A percentile compares a stretch with the other conserved stretches of the same genome.
Conservation (phyloP, 2,888 invertebrate species). For the Panopea generosa region DNA sequence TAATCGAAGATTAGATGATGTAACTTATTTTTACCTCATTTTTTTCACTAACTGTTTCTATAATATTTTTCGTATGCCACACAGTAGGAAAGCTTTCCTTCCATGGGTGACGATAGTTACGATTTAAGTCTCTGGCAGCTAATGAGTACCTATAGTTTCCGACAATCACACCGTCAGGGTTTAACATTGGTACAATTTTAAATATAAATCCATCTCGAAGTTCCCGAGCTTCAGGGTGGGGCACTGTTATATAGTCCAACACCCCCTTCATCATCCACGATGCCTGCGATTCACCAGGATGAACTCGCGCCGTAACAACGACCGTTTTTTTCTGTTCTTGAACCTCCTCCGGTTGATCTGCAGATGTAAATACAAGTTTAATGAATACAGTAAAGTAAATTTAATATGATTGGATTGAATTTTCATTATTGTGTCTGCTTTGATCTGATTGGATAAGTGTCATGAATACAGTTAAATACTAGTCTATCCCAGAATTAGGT, state of each 20-base stretch:
- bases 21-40: slow-evolving; percentile 78
- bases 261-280: slow-evolving; percentile 85
- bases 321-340: slow-evolving; percentile 79
- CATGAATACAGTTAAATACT: too few relatives aligned
- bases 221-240: slow-evolving; percentile 77
- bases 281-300: slow-evolving; percentile 84
- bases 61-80: slow-evolving; percentile 82
- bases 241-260: slow-evolving; percentile 80
- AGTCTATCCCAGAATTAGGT: too few relatives aligned
- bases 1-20: too few relatives aligned
- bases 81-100: slow-evolving; percentile 84
- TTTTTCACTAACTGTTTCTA: slow-evolving; percentile 76
- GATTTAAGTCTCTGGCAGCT: slow-evolving; percentile 83
- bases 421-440: too few relatives aligned
- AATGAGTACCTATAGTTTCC: slow-evolving; percentile 84
- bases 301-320: slow-evolving; percentile 83
- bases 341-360: slow-evolving; percentile 66
- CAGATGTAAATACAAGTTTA: too few relatives aligned
- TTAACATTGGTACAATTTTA: slow-evolving; percentile 85
- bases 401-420: too few relatives aligned
- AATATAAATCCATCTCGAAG: slow-evolving; percentile 82
- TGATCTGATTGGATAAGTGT: too few relatives aligned
- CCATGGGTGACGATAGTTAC: slow-evolving; percentile 84
- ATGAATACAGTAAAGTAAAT: too few relatives aligned
- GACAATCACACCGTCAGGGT: slow-evolving; percentile 85